Conservation (phyloP, 2,113 vertebrate genomes). For the Otolemur garnettii region DNA sequence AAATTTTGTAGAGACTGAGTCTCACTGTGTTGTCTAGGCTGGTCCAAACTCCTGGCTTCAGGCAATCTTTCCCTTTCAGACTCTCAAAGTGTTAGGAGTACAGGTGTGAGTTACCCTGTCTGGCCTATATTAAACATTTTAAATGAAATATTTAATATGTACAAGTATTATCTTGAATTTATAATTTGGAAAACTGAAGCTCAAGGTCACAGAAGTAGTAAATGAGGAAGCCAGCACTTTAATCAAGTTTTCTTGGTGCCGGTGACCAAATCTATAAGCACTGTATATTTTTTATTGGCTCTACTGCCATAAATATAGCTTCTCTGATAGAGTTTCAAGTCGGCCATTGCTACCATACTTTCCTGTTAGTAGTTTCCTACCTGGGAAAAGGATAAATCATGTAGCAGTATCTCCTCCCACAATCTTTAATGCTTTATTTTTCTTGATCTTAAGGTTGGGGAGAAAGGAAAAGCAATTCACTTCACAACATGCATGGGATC, state of each 20-base stretch:
- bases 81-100: too few species aligned
- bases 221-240: not conserved
- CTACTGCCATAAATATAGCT: not conserved
- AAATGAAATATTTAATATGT: slow-evolving; percentile 40
- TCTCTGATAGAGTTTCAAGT: not conserved
- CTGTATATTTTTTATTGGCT: not conserved
- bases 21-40: too few species aligned
- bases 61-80: too few species aligned
- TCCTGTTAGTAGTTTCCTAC: not conserved
- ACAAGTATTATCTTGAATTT: slow-evolving; percentile 21
- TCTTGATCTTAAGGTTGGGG: slow-evolving; percentile 28
- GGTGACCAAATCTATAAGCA: not conserved
- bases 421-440: slow-evolving; percentile 18
- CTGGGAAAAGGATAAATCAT: not conserved
- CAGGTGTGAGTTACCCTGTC: too few species aligned
- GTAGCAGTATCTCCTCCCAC: not conserved
- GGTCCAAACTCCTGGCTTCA: too few species aligned
- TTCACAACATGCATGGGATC: not conserved
- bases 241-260: not conserved
- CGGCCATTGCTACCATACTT: not conserved
- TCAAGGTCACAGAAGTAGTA: not conserved
- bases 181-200: slow-evolving; percentile 17
- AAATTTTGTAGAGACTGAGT: too few species aligned
- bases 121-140: slow-evolving; percentile 4
- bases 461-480: slow-evolving; percentile 24